These are phyloP conservation scores for Thaumetopoea pityocampa DNA, from an alignment of 1,140 invertebrate species.

Conservation along the genomic window DNA sequence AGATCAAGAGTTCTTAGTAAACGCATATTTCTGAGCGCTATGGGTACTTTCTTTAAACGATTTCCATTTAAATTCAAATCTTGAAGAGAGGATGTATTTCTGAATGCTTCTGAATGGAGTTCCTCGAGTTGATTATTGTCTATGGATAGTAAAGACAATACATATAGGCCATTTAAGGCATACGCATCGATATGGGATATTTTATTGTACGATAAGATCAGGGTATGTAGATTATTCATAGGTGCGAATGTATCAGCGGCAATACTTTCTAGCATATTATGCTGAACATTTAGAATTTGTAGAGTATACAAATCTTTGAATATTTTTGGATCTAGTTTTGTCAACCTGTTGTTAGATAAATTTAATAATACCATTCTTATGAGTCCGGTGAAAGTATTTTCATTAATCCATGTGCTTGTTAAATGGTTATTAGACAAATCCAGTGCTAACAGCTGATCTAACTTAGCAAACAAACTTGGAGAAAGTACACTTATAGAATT, in stretches of 20 bases:
- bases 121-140: conserved; percentile 87
- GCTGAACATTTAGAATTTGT: conserved; percentile 87
- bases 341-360: conserved; percentile 89
- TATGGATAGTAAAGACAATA: conserved; percentile 85
- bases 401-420: conserved; percentile 88
- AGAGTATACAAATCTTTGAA: conserved; percentile 89
- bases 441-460: conserved; percentile 89
- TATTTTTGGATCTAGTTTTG: conserved; percentile 85
- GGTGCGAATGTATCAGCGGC: conserved; percentile 87
- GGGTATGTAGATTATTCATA: conserved; percentile 89
- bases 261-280: conserved; percentile 87
- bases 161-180: conserved; percentile 87
- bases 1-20: conserved; percentile 89
- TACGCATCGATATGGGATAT: conserved; percentile 85
- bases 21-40: conserved; percentile 83
- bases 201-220: conserved; percentile 87
- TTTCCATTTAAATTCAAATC: conserved; percentile 93
- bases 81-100: conserved; percentile 87
- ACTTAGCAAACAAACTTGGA: conserved; percentile 87
- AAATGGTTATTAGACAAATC: conserved; percentile 93
- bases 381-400: conserved; percentile 89
- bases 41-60: conserved; percentile 85
- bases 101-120: conserved; percentile 87
- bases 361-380: conserved; percentile 91
- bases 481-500: conserved; percentile 90